A percentile compares a stretch with the other conserved stretches of the same genome.
phyloP scores from a whole-genome alignment of 1,140 invertebrate genomes.

The Dermatophagoides farinae region DNA sequence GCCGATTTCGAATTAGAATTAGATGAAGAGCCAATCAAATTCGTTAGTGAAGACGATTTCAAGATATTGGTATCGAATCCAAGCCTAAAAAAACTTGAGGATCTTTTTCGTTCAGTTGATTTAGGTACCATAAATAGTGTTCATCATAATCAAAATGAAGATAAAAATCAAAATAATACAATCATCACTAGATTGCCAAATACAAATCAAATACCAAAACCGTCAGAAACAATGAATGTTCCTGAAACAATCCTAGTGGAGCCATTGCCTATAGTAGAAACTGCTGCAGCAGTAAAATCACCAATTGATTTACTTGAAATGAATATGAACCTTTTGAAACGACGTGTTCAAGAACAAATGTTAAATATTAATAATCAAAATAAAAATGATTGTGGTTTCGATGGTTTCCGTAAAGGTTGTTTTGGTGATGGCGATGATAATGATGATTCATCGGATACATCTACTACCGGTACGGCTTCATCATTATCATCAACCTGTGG shows the following conservation, averaged over 20 bases:
- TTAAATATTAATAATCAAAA: background rate
- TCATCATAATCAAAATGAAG: background rate
- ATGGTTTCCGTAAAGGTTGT: slow-evolving; percentile 6
- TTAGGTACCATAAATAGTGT: background rate
- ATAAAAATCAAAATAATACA: background rate
- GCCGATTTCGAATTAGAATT: slow-evolving; percentile 19
- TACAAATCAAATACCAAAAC: background rate
- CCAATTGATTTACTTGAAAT: background rate
- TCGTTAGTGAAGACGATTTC: slow-evolving; percentile 1
- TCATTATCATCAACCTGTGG: background rate
- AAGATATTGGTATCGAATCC: background rate
- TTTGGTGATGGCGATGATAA: background rate
- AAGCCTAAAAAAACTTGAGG: background rate
- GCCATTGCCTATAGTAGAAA: background rate
- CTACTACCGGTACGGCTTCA: background rate
- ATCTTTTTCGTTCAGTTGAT: background rate
- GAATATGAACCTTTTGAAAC: background rate
- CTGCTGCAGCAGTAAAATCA: background rate
- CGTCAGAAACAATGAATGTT: too few species aligned
- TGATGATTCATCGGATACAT: background rate
- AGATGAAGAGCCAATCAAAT: slow-evolving; percentile 10
- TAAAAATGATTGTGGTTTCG: background rate
- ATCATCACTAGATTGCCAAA: background rate
- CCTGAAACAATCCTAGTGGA: too few species aligned
- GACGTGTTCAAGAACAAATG: background rate